Percentiles rank a stretch among this genome's conserved stretches.
phyloP scores from a whole-genome alignment of 2,797 vertebrate species.

The Hydrolagus colliei region DNA sequence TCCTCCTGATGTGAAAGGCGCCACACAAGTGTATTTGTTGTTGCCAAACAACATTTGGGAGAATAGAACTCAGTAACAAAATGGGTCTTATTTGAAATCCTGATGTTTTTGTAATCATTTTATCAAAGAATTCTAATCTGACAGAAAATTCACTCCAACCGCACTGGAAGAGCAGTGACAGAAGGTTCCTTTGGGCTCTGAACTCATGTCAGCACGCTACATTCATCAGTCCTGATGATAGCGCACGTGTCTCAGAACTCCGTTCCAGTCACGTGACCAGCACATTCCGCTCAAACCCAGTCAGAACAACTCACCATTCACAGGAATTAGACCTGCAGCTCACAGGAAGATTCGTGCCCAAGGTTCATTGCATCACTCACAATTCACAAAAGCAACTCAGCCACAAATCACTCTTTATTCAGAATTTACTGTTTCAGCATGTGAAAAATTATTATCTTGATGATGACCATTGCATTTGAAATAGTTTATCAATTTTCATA shows the following conservation, averaged over 20 bases:
- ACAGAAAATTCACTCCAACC: constrained; percentile 14
- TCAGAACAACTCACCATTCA: constrained; percentile 34
- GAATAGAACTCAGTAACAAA: too few species aligned
- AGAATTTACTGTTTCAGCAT: constrained; percentile 20
- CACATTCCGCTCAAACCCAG: constrained; percentile 7
- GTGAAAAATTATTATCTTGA: neutral
- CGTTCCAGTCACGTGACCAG: constrained; percentile 33
- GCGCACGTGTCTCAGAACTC: constrained; percentile 5
- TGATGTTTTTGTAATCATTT: neutral
- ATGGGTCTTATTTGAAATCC: too few species aligned
- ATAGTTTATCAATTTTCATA: neutral
- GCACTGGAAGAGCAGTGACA: constrained; percentile 15
- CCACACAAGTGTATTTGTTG: too few species aligned
- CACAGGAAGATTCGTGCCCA: constrained; percentile 31
- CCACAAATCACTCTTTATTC: constrained; percentile 20
- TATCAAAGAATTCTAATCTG: constrained; percentile 2
- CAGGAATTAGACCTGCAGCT: constrained; percentile 8
- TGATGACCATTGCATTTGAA: neutral
- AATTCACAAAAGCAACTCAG: constrained; percentile 22
- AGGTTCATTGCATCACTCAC: constrained; percentile 28
- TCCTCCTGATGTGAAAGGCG: too few species aligned
- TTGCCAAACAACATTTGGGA: too few species aligned
- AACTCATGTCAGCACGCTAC: neutral
- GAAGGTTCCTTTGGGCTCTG: neutral
- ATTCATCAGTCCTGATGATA: constrained; percentile 3